Percentiles rank a stretch among this genome's conserved stretches.
phyloP scores from a whole-genome alignment of 2,113 vertebrate species.

The Salvelinus sp. region DNA sequence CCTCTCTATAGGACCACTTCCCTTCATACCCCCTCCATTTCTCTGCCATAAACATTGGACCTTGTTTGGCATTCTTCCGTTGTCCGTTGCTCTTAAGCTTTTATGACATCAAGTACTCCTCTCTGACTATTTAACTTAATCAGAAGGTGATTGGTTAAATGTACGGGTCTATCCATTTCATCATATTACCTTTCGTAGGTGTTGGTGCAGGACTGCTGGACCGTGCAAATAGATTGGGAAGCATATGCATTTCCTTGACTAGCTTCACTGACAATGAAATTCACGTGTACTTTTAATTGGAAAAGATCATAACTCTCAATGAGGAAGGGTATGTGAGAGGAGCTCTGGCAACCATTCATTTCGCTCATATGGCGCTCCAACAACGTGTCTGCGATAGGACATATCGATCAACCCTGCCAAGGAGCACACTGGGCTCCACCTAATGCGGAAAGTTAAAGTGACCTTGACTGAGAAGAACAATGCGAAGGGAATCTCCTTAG shows the following conservation, averaged over 20 bases:
- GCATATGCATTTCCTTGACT: slow-evolving; percentile 45
- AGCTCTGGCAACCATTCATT: background rate
- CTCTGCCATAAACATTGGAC: background rate
- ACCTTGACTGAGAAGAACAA: slow-evolving; percentile 53
- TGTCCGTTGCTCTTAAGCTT: slow-evolving; percentile 29
- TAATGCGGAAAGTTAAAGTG: slow-evolving; percentile 49
- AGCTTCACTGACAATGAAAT: slow-evolving; percentile 49
- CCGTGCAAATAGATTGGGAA: slow-evolving; percentile 14
- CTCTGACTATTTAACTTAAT: background rate
- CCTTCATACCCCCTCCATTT: no score
- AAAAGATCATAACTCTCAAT: slow-evolving; percentile 50
- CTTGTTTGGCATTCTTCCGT: slow-evolving; percentile 17
- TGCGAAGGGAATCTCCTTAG: slow-evolving; percentile 41
- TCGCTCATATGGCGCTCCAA: slow-evolving; percentile 5
- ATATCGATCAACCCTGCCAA: no score
- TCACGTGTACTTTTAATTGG: slow-evolving; percentile 57
- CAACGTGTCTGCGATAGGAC: no score
- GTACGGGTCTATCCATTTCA: slow-evolving; percentile 34
- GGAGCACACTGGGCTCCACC: slow-evolving; percentile 8
- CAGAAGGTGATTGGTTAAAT: slow-evolving; percentile 15
- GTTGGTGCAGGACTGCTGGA: no score
- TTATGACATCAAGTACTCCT: slow-evolving; percentile 13
- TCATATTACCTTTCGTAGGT: slow-evolving; percentile 38
- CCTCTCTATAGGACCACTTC: no score
- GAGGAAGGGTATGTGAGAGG: background rate